Evolutionary conservation across 2,888 invertebrate genomes (phyloP), one percentile per base, ranked within the genome.

Genomic region (Nezara viridula): DNA sequence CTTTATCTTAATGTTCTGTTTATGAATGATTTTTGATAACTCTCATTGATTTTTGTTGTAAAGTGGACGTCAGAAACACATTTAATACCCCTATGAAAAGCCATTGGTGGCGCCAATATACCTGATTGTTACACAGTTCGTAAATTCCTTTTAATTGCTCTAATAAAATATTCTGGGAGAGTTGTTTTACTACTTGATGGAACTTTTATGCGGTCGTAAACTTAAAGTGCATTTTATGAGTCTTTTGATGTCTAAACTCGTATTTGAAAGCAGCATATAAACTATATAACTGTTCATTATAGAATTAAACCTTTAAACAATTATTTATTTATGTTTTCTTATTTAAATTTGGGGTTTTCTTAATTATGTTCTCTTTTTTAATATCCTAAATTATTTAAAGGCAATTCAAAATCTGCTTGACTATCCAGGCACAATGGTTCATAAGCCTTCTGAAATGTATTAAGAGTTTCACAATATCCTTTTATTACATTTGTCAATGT

Each of bases 151-250:
- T 86, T 86, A 86, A 86, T 86, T 86, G 55, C 86, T 86, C 40
- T 40, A 55, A 55, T 86, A 86, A 86, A 55, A 86, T 55, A 86
- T 52, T 86, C 86, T n/a, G 0, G 12, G 32, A 86, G 86, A 86
- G 55, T 50, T 86, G 86, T 86, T 86, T 86, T 86, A 86, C 40
- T 86, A 86, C 86, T 52, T 86, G 55, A 86, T 86, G 86, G 86
- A 86, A 86, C 52, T 86, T 86, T 86, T 55, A 86, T 55, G 86
- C 55, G 37, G 52, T 86, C 86, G 40, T 86, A 86, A 86, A 86
- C 52, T 40, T 40, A 40, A 55, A 86, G n/a, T 86, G 55, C 52
- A 60, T 86, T 86, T 86, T 86, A 86, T 55, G 86, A 86, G 55
- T 32, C 40, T 52, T 86, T 86, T 86, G 86, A 86, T 86, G 86